Evolutionary conservation across 1,140 invertebrate species (phyloP).

Genomic region (Dreissena polymorpha): DNA sequence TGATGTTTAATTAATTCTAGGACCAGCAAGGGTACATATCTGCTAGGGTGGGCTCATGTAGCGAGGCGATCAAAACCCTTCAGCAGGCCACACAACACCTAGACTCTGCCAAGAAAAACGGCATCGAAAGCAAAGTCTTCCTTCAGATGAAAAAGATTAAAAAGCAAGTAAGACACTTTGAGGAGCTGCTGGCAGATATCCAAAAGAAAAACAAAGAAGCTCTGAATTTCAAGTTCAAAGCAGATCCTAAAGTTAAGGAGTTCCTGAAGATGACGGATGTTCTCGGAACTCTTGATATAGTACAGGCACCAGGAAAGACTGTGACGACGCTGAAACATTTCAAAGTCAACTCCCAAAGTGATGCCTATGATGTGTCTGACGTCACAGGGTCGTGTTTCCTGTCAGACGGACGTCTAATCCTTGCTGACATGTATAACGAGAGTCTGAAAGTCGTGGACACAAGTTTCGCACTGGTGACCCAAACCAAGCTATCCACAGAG

Average conservation of each 20-base stretch:
- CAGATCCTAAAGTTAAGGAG: conserved; percentile 30
- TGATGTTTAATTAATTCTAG: not conserved
- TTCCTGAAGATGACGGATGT: conserved; percentile 13
- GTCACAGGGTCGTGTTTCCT: conserved; percentile 36
- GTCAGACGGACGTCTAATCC: conserved; percentile 35
- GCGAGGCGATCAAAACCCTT: conserved; percentile 29
- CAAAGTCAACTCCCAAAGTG: conserved; percentile 39
- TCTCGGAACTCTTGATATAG: conserved; percentile 29
- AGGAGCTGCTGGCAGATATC: conserved; percentile 33
- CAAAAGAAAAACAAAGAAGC: conserved; percentile 24
- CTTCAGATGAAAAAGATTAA: conserved; percentile 47
- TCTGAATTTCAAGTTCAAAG: conserved; percentile 27
- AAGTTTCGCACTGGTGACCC: conserved; percentile 35
- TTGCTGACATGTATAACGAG: conserved; percentile 47
- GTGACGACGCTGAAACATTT: conserved; percentile 19
- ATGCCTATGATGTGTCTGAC: conserved; percentile 40
- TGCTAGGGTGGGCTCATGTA: conserved; percentile 14
- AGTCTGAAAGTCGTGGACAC: conserved; percentile 40
- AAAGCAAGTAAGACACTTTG: conserved; percentile 33
- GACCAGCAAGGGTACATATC: conserved; percentile 39
- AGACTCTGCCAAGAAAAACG: conserved; percentile 32
- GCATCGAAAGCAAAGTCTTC: conserved; percentile 50
- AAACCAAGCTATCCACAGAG: conserved; percentile 46
- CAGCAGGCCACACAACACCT: conserved; percentile 19
- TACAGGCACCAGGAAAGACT: conserved; percentile 12